These are phyloP conservation scores for Pseudobourletiella spinata DNA, from an alignment of 1,140 invertebrate species.

Conservation along the genomic window DNA sequence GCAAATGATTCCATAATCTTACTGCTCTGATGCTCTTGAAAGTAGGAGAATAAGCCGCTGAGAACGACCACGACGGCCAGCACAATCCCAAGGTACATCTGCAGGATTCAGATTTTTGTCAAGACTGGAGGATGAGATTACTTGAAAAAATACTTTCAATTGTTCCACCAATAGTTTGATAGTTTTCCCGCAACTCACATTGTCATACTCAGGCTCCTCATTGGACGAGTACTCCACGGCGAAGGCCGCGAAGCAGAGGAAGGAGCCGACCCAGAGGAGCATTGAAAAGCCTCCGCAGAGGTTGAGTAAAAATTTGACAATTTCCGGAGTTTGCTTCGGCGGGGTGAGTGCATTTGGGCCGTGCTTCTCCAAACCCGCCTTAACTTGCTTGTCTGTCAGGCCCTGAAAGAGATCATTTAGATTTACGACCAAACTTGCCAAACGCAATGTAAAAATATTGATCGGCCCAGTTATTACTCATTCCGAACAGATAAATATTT, in stretches of 20 bases:
- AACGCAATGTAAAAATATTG: no score
- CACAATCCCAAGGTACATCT: conserved; percentile 88
- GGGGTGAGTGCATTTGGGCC: conserved; percentile 64
- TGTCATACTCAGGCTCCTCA: conserved; percentile 43
- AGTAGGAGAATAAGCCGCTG: conserved; percentile 95
- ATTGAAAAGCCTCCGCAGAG: conserved; percentile 64
- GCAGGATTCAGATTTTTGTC: conserved; percentile 12
- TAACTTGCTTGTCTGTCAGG: conserved; percentile 48
- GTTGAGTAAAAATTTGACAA: conserved; percentile 54
- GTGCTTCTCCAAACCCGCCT: conserved; percentile 47
- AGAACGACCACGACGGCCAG: conserved; percentile 90
- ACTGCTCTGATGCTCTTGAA: conserved; percentile 93
- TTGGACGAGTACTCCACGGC: conserved; percentile 41
- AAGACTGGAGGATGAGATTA: no score
- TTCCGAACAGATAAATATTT: no score
- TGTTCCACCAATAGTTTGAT: conserved; percentile 2
- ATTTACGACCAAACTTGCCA: no score
- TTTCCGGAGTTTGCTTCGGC: conserved; percentile 53
- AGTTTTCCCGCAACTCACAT: conserved; percentile 37
- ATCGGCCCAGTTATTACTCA: no score
- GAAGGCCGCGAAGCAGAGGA: conserved; percentile 63
- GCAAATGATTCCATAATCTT: conserved; percentile 95
- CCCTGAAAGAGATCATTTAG: no score
- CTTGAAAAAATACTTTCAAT: no score
- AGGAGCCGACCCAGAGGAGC: conserved; percentile 65